Base-by-base conservation (phyloP, 92 coral and sea anemone genomes). In the Epizoanthus illoricatus region DNA sequence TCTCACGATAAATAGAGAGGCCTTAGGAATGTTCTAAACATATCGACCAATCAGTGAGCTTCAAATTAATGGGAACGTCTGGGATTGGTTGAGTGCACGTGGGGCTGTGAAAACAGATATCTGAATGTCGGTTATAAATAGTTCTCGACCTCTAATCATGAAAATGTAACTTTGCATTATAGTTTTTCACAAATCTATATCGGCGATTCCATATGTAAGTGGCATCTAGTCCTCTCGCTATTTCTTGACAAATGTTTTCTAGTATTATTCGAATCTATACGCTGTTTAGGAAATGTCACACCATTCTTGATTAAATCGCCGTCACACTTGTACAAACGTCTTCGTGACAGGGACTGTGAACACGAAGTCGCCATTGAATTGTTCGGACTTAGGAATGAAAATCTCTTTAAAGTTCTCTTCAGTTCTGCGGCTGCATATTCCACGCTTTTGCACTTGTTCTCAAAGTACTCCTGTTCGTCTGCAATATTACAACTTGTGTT, bases 391-490 rank as follows among this genome's bases (percentile, higher is more conserved):
- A 63, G 52, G 60, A 62, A 43, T 23, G 23, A 41, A 49, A 78
- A 78, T 52, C 40, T 43, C 16, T 45, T 19, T 21, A 78, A 33
- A 45, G 82, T 63, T 62, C 65, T 39, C 16, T 78, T 78, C 19
- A 78, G 56, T 43, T 78, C 17, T 20, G 43, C 67, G 49, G 82
- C 82, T 10, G 71, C 71, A 23, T 43, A 62, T 20, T 78, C 59
- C 23, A 78, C 58, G 19, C 43, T 78, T 13, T 63, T 20, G 60
- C 49, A 78, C 49, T 78, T 78, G n/a, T 63, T 69, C 42, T 78
- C 70, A 78, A 78, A 63, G 19, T 78, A 63, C 4, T 60, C 69
- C 21, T 19, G 41, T 12, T 62, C 82, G 4, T 43, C 71, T 4
- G 62, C 58, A 36, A 78, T 12, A 5, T 41, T 64, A 8, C 52